Evolutionary conservation across 2,888 invertebrate species (phyloP), one percentile per base, ranked within the genome.

Genomic region (Melipona bicolor): DNA sequence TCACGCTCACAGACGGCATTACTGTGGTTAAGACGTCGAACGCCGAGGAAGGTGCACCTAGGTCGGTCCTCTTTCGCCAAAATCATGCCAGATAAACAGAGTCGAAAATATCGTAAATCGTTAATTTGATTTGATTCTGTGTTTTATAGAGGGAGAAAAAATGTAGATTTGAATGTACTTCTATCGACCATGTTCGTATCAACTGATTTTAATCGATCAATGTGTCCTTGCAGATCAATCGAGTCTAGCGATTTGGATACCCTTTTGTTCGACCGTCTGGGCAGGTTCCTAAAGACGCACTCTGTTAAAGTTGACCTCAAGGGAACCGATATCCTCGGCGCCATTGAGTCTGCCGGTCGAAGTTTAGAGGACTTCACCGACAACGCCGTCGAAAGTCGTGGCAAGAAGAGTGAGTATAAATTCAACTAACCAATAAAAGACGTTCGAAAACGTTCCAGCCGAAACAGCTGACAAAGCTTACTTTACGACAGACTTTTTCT

Each of bases 241-340:
- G 95, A 95, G 71, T 93, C 94, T 59, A 94, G 92, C 59, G 95
- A 95, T 82, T 95, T 97, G 81, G 97, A 97, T 91, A 95, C 96
- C 19, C 93, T 97, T 90, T 95, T 97, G 80, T 94, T 96, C 90
- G 96, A 96, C 89, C 96, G 97, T 88, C 95, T 98, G 87, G 96
- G 97, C 92, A 96, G 96, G 83, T 98, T 98, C 95, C 95, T 98
- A 83, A 96, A 97, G 92, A 96, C 97, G 0, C 98, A 98, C 95
- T 97, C 97, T 43, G 95, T 98, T 90, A 97, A 97, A 94, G 96
- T 98, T 71, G 97, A 98, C 95, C 95, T 98, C 85, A 98, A 98
- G 95, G 98, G 98, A 83, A 96, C 97, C 89, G 98, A 98, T 92
- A 97, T 98, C 79, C 96, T 98, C 19, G 97, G 97, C 91, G 97